These are phyloP conservation scores for Masticophis lateralis DNA, from an alignment of 2,797 vertebrate genomes.

Conservation along the genomic window DNA sequence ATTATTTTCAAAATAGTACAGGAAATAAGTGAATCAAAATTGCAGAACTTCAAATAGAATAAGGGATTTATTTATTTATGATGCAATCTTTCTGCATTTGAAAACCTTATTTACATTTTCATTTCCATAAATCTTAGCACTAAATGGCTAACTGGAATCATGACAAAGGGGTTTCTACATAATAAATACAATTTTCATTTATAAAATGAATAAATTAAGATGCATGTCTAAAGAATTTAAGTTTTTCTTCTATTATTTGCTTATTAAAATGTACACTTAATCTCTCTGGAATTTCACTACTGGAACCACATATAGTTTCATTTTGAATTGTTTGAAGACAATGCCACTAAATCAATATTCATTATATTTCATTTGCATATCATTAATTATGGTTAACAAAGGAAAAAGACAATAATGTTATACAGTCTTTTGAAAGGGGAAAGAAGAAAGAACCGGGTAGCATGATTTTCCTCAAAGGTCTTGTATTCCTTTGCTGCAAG, in stretches of 20 bases:
- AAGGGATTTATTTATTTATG: slow-evolving; percentile 6
- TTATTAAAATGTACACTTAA: slow-evolving; percentile 25
- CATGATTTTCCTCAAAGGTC: neutral
- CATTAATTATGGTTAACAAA: neutral
- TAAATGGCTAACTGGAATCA: slow-evolving; percentile 10
- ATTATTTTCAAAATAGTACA: neutral
- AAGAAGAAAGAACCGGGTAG: neutral
- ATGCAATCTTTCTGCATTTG: slow-evolving; percentile 34
- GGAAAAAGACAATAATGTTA: neutral
- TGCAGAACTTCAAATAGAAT: slow-evolving; percentile 3
- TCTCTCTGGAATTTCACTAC: neutral
- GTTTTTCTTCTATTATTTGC: neutral
- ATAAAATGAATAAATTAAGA: slow-evolving; percentile 20
- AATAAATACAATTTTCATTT: slow-evolving; percentile 18
- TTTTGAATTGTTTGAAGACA: neutral
- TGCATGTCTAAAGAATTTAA: neutral
- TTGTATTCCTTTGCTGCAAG: neutral
- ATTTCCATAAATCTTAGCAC: slow-evolving; percentile 13
- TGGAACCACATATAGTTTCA: neutral
- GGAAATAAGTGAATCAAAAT: neutral
- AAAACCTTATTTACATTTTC: slow-evolving; percentile 22
- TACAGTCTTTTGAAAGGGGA: neutral
- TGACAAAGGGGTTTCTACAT: slow-evolving; percentile 25
- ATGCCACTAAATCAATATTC: slow-evolving; percentile 17
- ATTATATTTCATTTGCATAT: neutral